These are phyloP conservation scores for Plodia interpunctella DNA, from an alignment of 1,140 invertebrate genomes.

Conservation along the genomic window DNA sequence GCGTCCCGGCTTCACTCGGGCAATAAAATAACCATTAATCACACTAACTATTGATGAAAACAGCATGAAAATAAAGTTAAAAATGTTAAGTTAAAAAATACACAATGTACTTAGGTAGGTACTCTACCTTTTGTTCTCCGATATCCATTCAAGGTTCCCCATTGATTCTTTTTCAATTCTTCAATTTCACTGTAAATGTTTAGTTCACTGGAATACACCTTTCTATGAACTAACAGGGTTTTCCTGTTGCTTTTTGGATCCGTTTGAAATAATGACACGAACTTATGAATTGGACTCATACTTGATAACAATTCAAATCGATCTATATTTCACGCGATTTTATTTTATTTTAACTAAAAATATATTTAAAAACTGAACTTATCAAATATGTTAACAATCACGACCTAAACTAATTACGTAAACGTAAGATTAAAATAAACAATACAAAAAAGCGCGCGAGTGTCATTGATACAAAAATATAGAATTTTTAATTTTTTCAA, in stretches of 20 bases:
- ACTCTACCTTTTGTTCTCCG: constrained; percentile 39
- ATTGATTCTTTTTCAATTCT: constrained; percentile 45
- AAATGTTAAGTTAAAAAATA: no score
- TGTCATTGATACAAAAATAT: background rate
- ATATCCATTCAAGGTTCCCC: constrained; percentile 46
- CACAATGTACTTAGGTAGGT: no score
- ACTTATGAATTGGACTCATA: constrained; percentile 65
- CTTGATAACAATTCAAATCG: background rate
- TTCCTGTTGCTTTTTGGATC: constrained; percentile 51
- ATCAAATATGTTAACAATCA: background rate
- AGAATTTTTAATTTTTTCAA: background rate
- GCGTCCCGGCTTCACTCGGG: no score
- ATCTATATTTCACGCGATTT: no score
- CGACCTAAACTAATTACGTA: no score
- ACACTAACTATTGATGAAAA: no score
- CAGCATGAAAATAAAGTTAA: no score
- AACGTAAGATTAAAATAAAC: background rate
- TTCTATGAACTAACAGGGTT: constrained; percentile 46
- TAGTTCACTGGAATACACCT: constrained; percentile 62
- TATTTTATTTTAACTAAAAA: no score
- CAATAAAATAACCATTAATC: no score
- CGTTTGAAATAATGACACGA: constrained; percentile 63
- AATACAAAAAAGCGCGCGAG: background rate
- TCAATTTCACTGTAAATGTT: constrained; percentile 57
- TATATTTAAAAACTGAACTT: background rate